phyloP scores from a whole-genome alignment of 2,797 vertebrate genomes.

The Leptodactylus fallax region DNA sequence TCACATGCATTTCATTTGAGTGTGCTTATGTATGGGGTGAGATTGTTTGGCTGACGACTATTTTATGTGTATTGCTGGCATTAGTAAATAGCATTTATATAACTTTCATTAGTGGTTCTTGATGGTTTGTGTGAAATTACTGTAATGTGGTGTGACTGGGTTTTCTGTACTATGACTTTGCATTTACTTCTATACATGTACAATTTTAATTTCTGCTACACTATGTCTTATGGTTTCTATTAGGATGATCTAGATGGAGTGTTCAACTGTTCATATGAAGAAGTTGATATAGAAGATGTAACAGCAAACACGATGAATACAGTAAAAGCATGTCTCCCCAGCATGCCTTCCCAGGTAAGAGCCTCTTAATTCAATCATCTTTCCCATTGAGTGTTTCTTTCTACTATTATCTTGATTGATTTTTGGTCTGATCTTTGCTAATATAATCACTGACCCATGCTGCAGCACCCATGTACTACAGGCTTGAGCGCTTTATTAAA shows the following conservation, averaged over 20 bases:
- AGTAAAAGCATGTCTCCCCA: slow-evolving; percentile 74
- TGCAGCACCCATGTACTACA: not conserved
- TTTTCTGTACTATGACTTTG: not conserved
- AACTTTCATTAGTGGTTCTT: not conserved
- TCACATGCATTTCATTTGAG: too few species aligned
- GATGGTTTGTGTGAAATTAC: not conserved
- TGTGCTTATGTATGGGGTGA: too few species aligned
- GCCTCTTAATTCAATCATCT: not conserved
- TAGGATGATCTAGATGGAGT: slow-evolving; percentile 69
- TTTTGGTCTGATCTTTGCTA: not conserved
- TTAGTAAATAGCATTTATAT: not conserved
- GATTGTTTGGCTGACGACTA: too few species aligned
- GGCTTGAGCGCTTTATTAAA: too few species aligned
- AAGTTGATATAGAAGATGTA: slow-evolving; percentile 69
- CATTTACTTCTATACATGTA: not conserved
- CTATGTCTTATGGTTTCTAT: not conserved
- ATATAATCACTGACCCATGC: not conserved
- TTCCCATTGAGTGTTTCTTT: not conserved
- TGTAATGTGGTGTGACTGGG: not conserved
- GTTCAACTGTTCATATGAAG: slow-evolving; percentile 72
- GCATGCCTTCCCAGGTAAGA: slow-evolving; percentile 68
- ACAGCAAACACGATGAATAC: slow-evolving; percentile 73
- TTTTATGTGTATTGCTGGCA: not conserved
- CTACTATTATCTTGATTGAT: not conserved
- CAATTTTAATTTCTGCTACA: not conserved